Evolutionary conservation across 2,797 vertebrate species (phyloP).

Genomic region (Pangasius macronema): DNA sequence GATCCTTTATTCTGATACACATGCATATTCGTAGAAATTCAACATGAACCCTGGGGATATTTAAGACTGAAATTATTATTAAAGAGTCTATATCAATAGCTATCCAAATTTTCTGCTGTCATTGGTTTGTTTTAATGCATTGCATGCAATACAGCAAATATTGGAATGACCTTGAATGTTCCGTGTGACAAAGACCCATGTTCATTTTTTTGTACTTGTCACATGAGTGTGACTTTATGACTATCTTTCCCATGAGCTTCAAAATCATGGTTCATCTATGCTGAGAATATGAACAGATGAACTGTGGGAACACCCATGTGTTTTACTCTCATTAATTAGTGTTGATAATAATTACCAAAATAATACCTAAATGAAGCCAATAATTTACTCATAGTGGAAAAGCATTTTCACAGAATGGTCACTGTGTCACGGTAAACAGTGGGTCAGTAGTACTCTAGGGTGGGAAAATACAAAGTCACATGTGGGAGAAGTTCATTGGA

Average conservation of each 20-base stretch:
- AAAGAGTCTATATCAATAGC: neutral
- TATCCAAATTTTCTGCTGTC: neutral
- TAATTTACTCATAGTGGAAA: conserved; percentile 25
- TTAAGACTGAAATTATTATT: neutral
- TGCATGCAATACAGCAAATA: neutral
- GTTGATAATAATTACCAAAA: conserved; percentile 48
- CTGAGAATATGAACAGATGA: conserved; percentile 32
- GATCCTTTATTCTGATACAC: neutral
- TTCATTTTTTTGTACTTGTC: neutral
- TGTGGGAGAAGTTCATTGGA: conserved; percentile 20
- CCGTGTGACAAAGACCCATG: neutral
- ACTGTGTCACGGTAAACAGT: conserved; percentile 35
- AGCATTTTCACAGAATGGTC: conserved; percentile 22
- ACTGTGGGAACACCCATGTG: conserved; percentile 41
- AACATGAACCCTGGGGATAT: neutral
- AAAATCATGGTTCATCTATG: neutral
- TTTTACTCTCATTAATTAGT: conserved; percentile 8
- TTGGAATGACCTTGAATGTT: neutral
- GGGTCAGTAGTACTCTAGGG: neutral
- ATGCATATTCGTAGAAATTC: neutral
- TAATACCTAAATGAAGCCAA: neutral
- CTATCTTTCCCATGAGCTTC: conserved; percentile 18
- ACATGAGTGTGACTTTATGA: conserved; percentile 23
- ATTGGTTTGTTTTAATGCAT: neutral
- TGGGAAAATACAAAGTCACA: conserved; percentile 29